A percentile compares a stretch with the other conserved stretches of the same genome.
These are phyloP conservation scores for Notocelia uddmanniana DNA, from an alignment of 2,888 invertebrate genomes.

Conservation along the genomic window DNA sequence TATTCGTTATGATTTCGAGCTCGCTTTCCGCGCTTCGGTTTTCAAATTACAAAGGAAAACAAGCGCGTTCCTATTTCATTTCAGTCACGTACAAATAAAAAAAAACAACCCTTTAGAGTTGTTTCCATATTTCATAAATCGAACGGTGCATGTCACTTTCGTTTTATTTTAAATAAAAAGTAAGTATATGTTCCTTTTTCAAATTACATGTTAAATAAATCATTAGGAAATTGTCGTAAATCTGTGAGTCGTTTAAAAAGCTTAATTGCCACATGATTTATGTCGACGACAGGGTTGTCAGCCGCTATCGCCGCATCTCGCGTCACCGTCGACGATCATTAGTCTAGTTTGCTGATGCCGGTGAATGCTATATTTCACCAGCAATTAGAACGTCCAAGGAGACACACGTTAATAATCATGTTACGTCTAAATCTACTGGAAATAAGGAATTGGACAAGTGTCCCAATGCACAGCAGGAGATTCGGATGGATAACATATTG, in stretches of 20 bases:
- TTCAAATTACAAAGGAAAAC: conserved; percentile 41
- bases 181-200: conserved; percentile 36
- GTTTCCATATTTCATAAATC: not conserved
- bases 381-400: conserved; percentile 59
- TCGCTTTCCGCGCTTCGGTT: conserved; percentile 50
- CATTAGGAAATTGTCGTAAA: conserved; percentile 55
- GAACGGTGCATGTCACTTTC: not conserved
- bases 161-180: conserved; percentile 16
- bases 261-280: conserved; percentile 67
- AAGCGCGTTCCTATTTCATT: conserved; percentile 33
- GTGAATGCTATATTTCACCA: conserved; percentile 55
- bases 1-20: conserved; percentile 72
- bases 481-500: conserved; percentile 25
- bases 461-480: conserved; percentile 9
- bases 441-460: conserved; percentile 33
- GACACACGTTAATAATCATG: conserved; percentile 51
- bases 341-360: conserved; percentile 47
- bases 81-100: conserved; percentile 13
- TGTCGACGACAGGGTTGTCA: conserved; percentile 58
- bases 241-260: conserved; percentile 58
- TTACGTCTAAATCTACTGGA: conserved; percentile 39
- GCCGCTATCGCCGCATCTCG: conserved; percentile 62
- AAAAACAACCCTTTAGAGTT: conserved; percentile 5
- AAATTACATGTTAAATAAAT: conserved; percentile 48
- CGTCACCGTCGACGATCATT: conserved; percentile 49